Conservation (phyloP, 30 jellyfish, hydroid and myxozoan genomes). For the Aurelia sp. region DNA sequence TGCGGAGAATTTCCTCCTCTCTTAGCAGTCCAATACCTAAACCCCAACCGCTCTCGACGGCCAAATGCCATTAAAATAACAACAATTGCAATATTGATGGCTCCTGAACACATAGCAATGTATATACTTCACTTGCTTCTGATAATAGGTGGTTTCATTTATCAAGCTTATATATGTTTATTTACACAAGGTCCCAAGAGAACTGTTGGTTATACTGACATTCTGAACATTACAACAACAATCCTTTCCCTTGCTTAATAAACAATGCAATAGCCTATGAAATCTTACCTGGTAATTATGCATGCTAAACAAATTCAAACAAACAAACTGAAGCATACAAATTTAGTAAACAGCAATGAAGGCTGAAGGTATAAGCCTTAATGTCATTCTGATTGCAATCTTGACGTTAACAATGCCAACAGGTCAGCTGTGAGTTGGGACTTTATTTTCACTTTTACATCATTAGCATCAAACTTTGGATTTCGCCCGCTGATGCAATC, state of each 20-base stretch:
- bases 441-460: neutral
- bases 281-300: neutral
- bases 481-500: too few species aligned
- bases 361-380: conserved; percentile 4
- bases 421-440: conserved; percentile 17
- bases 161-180: neutral
- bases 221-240: neutral
- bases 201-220: neutral
- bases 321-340: neutral
- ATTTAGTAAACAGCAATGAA: neutral
- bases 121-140: too few species aligned
- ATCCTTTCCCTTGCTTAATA: neutral
- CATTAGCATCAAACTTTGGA: conserved; percentile 5
- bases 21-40: conserved; percentile 3
- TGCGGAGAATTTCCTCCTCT: conserved; percentile 13
- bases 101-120: too few species aligned
- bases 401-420: conserved; percentile 5
- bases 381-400: conserved; percentile 6
- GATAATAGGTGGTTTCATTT: too few species aligned
- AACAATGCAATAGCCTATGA: neutral
- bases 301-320: neutral
- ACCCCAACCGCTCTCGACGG: too few species aligned
- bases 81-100: too few species aligned
- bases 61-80: too few species aligned
- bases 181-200: neutral